Evolutionary conservation across 1,140 invertebrate genomes (phyloP).

Genomic region (Coenobita brevimanus): DNA sequence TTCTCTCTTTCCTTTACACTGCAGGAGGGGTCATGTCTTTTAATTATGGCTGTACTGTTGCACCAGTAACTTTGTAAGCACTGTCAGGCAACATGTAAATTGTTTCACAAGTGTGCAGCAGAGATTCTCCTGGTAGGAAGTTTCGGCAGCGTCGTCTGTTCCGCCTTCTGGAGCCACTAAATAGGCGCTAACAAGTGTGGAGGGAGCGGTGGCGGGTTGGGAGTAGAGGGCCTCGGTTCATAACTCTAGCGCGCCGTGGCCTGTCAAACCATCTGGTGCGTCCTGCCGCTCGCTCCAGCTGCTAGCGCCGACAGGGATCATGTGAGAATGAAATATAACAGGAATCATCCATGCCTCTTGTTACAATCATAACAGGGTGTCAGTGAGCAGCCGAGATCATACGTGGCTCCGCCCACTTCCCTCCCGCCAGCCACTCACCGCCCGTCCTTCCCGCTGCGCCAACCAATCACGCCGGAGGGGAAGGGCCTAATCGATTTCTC

Average conservation of each 20-base stretch:
- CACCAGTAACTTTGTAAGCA: too few species aligned
- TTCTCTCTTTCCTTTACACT: not conserved
- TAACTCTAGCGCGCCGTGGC: conserved; percentile 14
- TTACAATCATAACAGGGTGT: conserved; percentile 57
- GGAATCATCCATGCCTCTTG: conserved; percentile 64
- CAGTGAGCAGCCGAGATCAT: conserved; percentile 48
- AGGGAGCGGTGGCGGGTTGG: not conserved
- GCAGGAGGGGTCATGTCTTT: not conserved
- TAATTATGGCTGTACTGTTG: too few species aligned
- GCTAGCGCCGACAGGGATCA: conserved; percentile 55
- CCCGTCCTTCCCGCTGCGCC: conserved; percentile 7
- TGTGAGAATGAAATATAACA: conserved; percentile 64
- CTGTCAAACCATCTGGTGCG: not conserved
- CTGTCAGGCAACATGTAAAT: too few species aligned
- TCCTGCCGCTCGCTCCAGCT: conserved; percentile 25
- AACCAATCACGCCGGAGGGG: conserved; percentile 57
- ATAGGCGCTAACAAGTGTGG: conserved; percentile 26
- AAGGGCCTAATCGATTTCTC: conserved; percentile 65
- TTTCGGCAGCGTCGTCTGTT: not conserved
- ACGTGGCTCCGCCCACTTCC: conserved; percentile 38
- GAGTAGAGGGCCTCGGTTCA: not conserved
- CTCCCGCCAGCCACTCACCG: conserved; percentile 22
- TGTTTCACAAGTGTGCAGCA: too few species aligned
- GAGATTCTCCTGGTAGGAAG: not conserved
- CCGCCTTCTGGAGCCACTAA: conserved; percentile 39